A percentile compares a stretch with the other conserved stretches of the same genome.
Evolutionary conservation across 2,797 vertebrate genomes (phyloP).

Genomic region (Discoglossus pictus): DNA sequence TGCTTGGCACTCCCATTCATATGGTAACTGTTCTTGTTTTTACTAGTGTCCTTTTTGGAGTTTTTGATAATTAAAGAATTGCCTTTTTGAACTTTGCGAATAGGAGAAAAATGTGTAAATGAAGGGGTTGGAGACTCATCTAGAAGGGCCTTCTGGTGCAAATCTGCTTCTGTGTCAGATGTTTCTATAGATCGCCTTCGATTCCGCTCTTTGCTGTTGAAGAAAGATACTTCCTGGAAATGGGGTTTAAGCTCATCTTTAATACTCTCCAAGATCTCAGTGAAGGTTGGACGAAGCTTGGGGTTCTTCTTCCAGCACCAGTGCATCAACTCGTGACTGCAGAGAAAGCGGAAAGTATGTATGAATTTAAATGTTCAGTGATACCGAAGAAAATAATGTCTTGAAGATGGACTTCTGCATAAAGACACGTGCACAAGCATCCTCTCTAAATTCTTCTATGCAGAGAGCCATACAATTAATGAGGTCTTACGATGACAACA

Average conservation of each 20-base stretch:
- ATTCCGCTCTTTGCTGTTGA: constrained; percentile 60
- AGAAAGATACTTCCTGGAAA: constrained; percentile 72
- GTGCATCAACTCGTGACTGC: constrained; percentile 71
- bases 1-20: constrained; percentile 56
- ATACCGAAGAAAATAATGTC: not conserved
- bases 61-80: not conserved
- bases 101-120: not conserved
- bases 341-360: not conserved
- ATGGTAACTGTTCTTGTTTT: constrained; percentile 38
- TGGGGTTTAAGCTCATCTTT: constrained; percentile 61
- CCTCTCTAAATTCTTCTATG: no score
- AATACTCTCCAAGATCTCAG: constrained; percentile 70
- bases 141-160: not conserved
- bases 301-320: constrained; percentile 76
- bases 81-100: not conserved
- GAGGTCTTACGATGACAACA: no score
- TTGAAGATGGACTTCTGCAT: not conserved
- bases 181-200: constrained; percentile 38
- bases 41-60: not conserved
- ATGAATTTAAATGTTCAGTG: not conserved
- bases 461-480: no score
- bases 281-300: constrained; percentile 68
- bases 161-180: constrained; percentile 28
- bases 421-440: no score
- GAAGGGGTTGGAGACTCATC: not conserved